These are phyloP conservation scores for Lasioglossum calceatum DNA, from an alignment of 2,888 invertebrate genomes.

Conservation along the genomic window DNA sequence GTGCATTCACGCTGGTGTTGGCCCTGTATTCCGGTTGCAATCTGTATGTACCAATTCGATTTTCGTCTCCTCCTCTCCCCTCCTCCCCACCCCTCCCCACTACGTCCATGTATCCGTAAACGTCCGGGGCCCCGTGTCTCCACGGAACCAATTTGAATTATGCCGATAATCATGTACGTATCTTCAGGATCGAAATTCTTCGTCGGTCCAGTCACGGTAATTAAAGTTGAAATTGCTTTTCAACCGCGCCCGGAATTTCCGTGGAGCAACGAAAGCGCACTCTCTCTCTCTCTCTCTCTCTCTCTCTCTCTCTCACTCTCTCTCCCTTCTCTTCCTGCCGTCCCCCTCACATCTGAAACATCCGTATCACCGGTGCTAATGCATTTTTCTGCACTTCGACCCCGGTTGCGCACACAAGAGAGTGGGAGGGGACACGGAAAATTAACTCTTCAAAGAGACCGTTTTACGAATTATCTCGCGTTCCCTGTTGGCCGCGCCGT, in stretches of 20 bases:
- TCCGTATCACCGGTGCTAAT: slow-evolving; percentile 32
- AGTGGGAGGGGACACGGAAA: background rate
- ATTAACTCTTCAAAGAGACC: slow-evolving; percentile 29
- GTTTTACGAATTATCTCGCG: slow-evolving; percentile 5
- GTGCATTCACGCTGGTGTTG: slow-evolving; percentile 79
- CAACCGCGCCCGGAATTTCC: slow-evolving; percentile 53
- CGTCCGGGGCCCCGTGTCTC: slow-evolving; percentile 49
- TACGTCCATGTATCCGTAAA: slow-evolving; percentile 47
- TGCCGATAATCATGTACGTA: slow-evolving; percentile 62
- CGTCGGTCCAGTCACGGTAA: slow-evolving; percentile 54
- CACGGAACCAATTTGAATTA: slow-evolving; percentile 62
- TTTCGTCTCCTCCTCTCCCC: slow-evolving; percentile 49
- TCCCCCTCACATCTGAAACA: background rate
- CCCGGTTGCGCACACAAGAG: background rate
- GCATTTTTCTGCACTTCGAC: slow-evolving; percentile 31
- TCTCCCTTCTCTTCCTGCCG: background rate
- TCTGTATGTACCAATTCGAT: slow-evolving; percentile 70
- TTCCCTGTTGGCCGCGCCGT: background rate
- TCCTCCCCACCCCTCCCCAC: background rate
- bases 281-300: background rate
- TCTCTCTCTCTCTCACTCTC: background rate
- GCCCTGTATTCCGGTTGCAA: slow-evolving; percentile 66
- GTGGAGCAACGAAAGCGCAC: slow-evolving; percentile 23
- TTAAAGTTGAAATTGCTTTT: slow-evolving; percentile 63
- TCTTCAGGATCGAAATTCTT: slow-evolving; percentile 59